Evolutionary conservation across 2,888 invertebrate species (phyloP).

Genomic region (Pseudoips prasinana): DNA sequence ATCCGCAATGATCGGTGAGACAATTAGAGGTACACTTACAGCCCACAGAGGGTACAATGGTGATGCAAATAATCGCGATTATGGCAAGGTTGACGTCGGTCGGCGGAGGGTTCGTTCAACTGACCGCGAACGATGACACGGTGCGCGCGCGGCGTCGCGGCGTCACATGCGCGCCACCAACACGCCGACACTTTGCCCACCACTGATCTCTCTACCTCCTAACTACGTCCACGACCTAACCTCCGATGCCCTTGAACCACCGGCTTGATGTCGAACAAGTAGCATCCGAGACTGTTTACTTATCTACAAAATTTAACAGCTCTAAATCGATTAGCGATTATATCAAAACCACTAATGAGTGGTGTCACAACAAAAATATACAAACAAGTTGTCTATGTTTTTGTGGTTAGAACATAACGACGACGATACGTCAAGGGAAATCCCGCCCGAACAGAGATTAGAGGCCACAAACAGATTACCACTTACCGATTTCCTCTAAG

Average conservation of each 20-base stretch:
- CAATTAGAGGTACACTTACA: slow-evolving; percentile 61
- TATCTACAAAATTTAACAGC: not conserved
- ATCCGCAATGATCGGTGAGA: slow-evolving; percentile 37
- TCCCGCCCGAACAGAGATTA: slow-evolving; percentile 6
- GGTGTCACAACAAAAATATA: slow-evolving; percentile 24
- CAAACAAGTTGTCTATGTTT: slow-evolving; percentile 16
- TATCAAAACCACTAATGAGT: slow-evolving; percentile 15
- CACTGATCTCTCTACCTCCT: slow-evolving; percentile 6
- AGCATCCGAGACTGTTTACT: not conserved
- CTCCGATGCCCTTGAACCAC: not conserved
- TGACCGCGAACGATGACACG: slow-evolving; percentile 81
- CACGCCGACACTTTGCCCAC: slow-evolving; percentile 32
- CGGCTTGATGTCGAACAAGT: slow-evolving; percentile 1
- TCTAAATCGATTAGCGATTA: slow-evolving; percentile 3
- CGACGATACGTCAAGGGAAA: slow-evolving; percentile 16
- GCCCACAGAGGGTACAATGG: slow-evolving; percentile 66
- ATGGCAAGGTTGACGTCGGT: slow-evolving; percentile 80
- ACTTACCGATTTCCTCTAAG: slow-evolving; percentile 65
- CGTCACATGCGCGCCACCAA: slow-evolving; percentile 45
- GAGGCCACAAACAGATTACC: slow-evolving; percentile 9
- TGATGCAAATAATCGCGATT: slow-evolving; percentile 80
- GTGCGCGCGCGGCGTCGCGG: slow-evolving; percentile 67
- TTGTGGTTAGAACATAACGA: slow-evolving; percentile 5
- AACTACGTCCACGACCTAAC: too few species aligned
- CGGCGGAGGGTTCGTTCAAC: slow-evolving; percentile 79